Conservation (phyloP, 2,797 vertebrate genomes). For the Sparidentex hasta region DNA sequence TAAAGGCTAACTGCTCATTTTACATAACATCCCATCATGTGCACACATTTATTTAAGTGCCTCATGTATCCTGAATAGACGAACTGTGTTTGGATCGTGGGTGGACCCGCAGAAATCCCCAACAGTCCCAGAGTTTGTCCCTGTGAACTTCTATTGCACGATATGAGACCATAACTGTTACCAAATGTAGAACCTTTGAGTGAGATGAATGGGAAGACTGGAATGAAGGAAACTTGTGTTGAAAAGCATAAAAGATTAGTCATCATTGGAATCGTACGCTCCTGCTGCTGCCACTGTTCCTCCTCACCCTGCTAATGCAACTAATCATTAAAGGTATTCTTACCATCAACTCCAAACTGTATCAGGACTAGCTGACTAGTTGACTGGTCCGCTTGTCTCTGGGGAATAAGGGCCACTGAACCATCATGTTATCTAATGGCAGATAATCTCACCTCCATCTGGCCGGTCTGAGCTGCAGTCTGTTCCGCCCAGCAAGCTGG, state of each 20-base stretch:
- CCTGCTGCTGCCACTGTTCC: neutral
- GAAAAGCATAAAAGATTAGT: neutral
- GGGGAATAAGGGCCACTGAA: conserved; percentile 28
- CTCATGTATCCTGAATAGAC: neutral
- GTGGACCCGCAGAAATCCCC: neutral
- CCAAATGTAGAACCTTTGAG: neutral
- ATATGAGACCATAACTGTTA: neutral
- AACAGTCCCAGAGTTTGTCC: neutral
- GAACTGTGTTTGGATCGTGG: conserved; percentile 3
- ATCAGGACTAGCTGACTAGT: conserved; percentile 9
- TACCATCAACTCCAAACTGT: neutral
- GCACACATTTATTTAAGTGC: neutral
- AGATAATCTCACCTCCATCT: conserved; percentile 77
- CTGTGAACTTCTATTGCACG: neutral
- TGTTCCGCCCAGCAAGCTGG: conserved; percentile 41
- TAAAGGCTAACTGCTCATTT: neutral
- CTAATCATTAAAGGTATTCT: neutral
- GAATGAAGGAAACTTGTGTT: neutral
- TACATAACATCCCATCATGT: conserved; percentile 15
- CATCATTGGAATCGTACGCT: neutral
- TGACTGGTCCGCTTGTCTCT: conserved; percentile 18
- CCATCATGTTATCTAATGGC: conserved; percentile 68
- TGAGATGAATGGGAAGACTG: neutral
- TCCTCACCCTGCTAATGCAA: neutral
- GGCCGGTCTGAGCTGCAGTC: conserved; percentile 55